Percentiles rank a stretch among this genome's conserved stretches.
Evolutionary conservation across 2,888 invertebrate species (phyloP).

Genomic region (Dusona sp.): DNA sequence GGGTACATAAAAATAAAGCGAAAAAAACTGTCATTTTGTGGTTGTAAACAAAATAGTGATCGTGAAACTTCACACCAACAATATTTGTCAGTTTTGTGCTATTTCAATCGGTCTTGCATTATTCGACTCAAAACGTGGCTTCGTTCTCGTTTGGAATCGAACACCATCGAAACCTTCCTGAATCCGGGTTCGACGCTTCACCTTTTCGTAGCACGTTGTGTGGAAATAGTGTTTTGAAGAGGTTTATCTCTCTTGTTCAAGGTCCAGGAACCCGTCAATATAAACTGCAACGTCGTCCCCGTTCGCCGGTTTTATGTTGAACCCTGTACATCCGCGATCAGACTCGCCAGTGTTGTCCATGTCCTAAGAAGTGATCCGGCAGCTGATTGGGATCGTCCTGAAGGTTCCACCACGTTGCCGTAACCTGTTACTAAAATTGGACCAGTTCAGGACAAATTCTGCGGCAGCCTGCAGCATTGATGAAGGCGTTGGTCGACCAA

Average conservation of each 20-base stretch:
- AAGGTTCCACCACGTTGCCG: background rate
- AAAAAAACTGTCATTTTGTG: constrained; percentile 17
- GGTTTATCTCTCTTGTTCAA: background rate
- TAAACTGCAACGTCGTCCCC: background rate
- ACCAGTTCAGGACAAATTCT: background rate
- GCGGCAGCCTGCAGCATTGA: background rate
- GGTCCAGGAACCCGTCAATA: background rate
- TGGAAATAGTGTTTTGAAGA: background rate
- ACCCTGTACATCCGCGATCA: background rate
- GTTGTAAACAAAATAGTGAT: background rate
- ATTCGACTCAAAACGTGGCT: background rate
- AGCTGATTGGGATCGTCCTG: background rate
- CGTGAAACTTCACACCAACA: background rate
- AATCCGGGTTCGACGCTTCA: background rate
- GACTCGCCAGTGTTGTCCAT: background rate
- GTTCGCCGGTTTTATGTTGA: background rate
- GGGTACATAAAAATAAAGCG: background rate
- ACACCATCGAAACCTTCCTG: background rate
- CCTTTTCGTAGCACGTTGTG: background rate
- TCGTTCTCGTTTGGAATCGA: background rate
- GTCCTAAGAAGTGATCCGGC: background rate
- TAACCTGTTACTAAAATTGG: background rate
- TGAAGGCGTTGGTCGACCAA: background rate
- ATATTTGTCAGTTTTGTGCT: background rate
- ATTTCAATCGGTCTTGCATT: background rate